phyloP scores from a whole-genome alignment of 2,797 vertebrate species.

The Gallinago solitaria region DNA sequence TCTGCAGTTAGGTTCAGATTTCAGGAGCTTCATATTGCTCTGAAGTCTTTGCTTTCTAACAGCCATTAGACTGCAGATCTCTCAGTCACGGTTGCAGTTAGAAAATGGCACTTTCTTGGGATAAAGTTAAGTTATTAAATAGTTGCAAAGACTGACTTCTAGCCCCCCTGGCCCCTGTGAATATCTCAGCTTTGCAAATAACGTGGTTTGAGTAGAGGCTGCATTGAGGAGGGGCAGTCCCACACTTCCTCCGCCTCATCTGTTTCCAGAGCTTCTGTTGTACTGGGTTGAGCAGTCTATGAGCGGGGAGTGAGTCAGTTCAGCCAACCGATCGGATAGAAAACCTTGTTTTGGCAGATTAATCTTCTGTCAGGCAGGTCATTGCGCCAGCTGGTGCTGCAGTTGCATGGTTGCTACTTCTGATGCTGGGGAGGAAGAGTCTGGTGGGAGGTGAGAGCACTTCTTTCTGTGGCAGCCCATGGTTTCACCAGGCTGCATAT shows the following conservation, averaged over 20 bases:
- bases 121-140: background rate
- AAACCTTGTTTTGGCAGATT: slow-evolving; percentile 4
- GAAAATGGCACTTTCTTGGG: background rate
- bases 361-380: slow-evolving; percentile 1
- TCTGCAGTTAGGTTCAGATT: background rate
- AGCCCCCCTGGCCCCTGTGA: background rate
- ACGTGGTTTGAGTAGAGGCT: background rate
- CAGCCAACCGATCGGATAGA: background rate
- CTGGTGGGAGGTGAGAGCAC: background rate
- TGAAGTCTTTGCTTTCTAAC: background rate
- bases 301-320: background rate
- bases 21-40: background rate
- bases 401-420: background rate
- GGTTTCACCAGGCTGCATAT: background rate
- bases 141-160: background rate
- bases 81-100: background rate
- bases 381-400: background rate
- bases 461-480: background rate
- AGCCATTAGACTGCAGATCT: background rate
- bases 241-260: background rate
- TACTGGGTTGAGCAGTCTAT: background rate
- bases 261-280: background rate
- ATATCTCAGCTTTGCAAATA: background rate
- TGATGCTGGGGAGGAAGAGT: background rate
- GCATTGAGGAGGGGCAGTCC: background rate